Base-by-base conservation (phyloP, 2,888 invertebrate species). In the Achlya flavicornis region DNA sequence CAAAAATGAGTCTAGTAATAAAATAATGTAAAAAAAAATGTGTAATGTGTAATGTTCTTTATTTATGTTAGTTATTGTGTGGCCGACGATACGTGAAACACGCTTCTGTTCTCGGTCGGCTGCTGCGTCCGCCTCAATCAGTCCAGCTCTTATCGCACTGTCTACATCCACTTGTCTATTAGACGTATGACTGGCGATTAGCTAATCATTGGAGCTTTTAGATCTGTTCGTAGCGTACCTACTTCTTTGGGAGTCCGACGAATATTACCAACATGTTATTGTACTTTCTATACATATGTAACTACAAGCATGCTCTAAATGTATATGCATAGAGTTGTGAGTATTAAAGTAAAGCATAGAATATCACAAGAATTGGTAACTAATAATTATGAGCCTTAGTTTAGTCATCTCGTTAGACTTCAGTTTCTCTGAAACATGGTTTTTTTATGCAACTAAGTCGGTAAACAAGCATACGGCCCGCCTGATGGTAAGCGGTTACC, bases 121-220 rank as follows among this genome's bases (percentile, higher is more conserved):
- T 79, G 79, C 78, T 75, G 74, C 72, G 84, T 84, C 85, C 78
- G 76, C 75, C 81, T 75, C 77, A 79, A 84, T 86, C 82, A 85
- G 80, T 86, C 83, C 80, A 81, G 77, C 79, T 81, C 80, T 84
- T 84, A 83, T 83, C 84, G 78, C 71, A 65, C 70, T 71, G 79
- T 79, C 79, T 79, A 75, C 75, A 75, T 80, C 81, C 80, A 83
- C 83, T 80, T 78, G 84, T 80, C 81, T 69, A 74, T 65, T 75
- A 72, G 78, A 78, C 77, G 80, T 79, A 81, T 81, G 79, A 75
- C 79, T 78, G 72, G 71, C 79, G 81, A 84, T 84, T 83, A 84
- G 79, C 79, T 78, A 80, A 84, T 83, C 81, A 80, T 74, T 75
- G 70, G 70, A 71, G 69, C 78, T 77, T 72, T 80, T 78, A 77